phyloP scores from a whole-genome alignment of 2,888 invertebrate genomes.

The Andrena camellia region DNA sequence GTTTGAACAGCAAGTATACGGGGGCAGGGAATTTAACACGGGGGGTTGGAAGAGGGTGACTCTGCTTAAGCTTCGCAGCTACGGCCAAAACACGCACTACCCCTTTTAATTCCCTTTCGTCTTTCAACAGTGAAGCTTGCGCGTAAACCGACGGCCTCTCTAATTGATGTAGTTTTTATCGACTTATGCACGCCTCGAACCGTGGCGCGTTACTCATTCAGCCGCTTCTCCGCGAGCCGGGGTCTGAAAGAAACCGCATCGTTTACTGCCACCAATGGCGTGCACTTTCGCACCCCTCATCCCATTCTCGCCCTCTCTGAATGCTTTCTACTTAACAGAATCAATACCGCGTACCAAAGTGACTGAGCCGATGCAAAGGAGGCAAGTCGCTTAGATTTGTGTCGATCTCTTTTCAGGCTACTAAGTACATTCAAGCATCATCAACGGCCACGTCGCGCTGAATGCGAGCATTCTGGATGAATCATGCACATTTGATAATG shows the following conservation, averaged over 20 bases:
- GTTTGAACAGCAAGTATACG: slow-evolving; percentile 30
- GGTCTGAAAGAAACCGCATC: slow-evolving; percentile 83
- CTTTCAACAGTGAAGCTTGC: slow-evolving; percentile 71
- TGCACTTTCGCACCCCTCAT: slow-evolving; percentile 67
- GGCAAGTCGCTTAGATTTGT: slow-evolving; percentile 52
- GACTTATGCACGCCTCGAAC: slow-evolving; percentile 77
- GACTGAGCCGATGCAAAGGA: slow-evolving; percentile 60
- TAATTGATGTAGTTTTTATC: slow-evolving; percentile 83
- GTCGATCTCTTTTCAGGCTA: slow-evolving; percentile 56
- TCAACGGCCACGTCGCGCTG: slow-evolving; percentile 20
- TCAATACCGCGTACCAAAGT: slow-evolving; percentile 78
- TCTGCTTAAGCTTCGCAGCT: slow-evolving; percentile 70
- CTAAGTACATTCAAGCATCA: slow-evolving; percentile 52
- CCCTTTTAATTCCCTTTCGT: slow-evolving; percentile 73
- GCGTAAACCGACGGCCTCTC: slow-evolving; percentile 75
- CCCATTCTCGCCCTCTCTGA: slow-evolving; percentile 65
- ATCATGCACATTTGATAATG: background rate
- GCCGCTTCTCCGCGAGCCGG: slow-evolving; percentile 74
- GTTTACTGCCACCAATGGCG: slow-evolving; percentile 78
- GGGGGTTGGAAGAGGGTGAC: slow-evolving; percentile 69
- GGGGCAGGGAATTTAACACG: slow-evolving; percentile 20
- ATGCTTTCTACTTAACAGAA: slow-evolving; percentile 76
- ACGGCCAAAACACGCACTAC: slow-evolving; percentile 71
- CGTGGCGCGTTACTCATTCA: slow-evolving; percentile 81
- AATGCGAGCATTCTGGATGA: slow-evolving; percentile 22